Evolutionary conservation across 2,113 vertebrate species (phyloP), one percentile per base, ranked within the genome.

Genomic region (Phoxinus phoxinus): DNA sequence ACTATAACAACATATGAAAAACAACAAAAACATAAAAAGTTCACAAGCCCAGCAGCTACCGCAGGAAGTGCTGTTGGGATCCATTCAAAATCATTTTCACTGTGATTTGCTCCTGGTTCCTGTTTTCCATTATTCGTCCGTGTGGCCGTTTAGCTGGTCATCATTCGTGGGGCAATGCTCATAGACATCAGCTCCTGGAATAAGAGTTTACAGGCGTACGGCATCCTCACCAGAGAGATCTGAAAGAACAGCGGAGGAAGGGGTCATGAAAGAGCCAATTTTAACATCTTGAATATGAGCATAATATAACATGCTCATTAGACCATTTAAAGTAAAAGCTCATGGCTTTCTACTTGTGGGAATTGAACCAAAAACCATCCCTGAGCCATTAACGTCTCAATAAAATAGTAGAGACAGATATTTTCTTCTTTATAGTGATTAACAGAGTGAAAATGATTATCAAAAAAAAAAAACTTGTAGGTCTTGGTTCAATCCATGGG

Each of bases 91-190:
- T 53, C 8, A 76, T 63, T 76, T 51, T 67, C 58, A 6, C n/a
- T 23, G 23, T 30, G 6, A 27, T 41, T 41, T 30, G n/a, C 25
- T 30, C 63, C 15, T 10, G 6, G 4, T 41, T 35, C 35, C 41
- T 8, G 21, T 63, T 78, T 83, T 41, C 63, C 23, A 32, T 73
- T 30, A 83, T 65, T 35, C 53, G n/a, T 41, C 0, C 3, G 56
- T 3, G 56, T 25, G 15, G 19, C 9, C 4, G 72, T 63, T 86
- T 87, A 93, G 76, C 86, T 90, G 15, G 94, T 96, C 98, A 99
- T 99, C 98, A 99, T 99, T 2, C 98, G 97, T n/a, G 98, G 98
- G 53, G 98, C 98, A 19, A 99, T 99, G 86, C 98, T 99, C 98
- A 99, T 99, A 0, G 98, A 99, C 98, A 99, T 99, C 79, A 99